Evolutionary conservation across 2,113 vertebrate species (phyloP).

Genomic region (Otocyon megalotis): DNA sequence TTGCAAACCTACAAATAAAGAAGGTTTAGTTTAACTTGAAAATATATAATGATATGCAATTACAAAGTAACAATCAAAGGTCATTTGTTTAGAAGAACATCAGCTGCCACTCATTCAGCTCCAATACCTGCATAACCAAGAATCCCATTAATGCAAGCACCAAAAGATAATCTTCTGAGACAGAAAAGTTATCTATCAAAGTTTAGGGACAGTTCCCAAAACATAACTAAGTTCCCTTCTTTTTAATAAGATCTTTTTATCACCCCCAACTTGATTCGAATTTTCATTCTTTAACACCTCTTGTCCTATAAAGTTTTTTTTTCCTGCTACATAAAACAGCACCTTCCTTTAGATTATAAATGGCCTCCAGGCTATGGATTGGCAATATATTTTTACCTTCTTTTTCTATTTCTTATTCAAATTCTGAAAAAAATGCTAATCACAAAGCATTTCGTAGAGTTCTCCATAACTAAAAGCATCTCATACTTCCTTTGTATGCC

Average conservation of each 20-base stretch:
- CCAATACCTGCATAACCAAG: background rate
- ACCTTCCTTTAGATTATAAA: constrained; percentile 54
- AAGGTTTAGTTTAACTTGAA: constrained; percentile 27
- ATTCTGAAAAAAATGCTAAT: constrained; percentile 14
- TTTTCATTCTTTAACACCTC: constrained; percentile 38
- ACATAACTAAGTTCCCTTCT: background rate
- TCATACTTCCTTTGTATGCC: background rate
- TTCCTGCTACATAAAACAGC: constrained; percentile 33
- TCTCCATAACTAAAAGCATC: constrained; percentile 17
- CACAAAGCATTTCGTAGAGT: background rate
- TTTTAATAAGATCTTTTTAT: constrained; percentile 26
- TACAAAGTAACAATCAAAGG: constrained; percentile 37
- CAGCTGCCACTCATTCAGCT: background rate
- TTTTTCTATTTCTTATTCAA: constrained; percentile 50
- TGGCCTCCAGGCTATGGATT: background rate
- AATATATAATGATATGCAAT: constrained; percentile 43
- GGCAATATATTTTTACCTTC: constrained; percentile 31
- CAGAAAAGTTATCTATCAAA: constrained; percentile 36
- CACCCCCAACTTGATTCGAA: background rate
- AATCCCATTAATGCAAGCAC: background rate
- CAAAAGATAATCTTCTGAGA: constrained; percentile 9
- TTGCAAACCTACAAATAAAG: constrained; percentile 92
- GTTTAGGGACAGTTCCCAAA: constrained; percentile 22
- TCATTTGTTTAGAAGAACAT: constrained; percentile 45
- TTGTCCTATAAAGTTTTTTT: constrained; percentile 19